A percentile compares a stretch with the other conserved stretches of the same genome.
phyloP scores from a whole-genome alignment of 2,113 vertebrate species.

The Odontesthes bonariensis region DNA sequence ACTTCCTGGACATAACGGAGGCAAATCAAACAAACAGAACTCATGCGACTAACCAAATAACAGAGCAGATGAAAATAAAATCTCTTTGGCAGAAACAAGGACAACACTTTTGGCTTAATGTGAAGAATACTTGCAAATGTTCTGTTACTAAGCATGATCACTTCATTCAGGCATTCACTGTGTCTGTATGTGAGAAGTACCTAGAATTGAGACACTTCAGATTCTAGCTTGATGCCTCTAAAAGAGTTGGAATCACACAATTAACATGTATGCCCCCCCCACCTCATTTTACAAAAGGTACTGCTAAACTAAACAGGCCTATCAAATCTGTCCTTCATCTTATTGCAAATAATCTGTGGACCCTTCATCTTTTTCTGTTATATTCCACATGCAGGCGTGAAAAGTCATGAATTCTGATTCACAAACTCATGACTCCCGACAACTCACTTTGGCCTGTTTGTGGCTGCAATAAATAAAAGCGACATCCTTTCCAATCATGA shows the following conservation, averaged over 20 bases:
- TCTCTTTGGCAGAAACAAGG: constrained; percentile 71
- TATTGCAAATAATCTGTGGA: constrained; percentile 30
- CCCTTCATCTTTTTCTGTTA: constrained; percentile 32
- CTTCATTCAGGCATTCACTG: constrained; percentile 11
- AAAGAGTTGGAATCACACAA: constrained; percentile 2
- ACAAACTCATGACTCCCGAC: constrained; percentile 8
- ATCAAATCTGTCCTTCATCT: constrained; percentile 34
- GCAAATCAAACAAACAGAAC: constrained; percentile 27
- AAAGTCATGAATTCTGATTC: constrained; percentile 35
- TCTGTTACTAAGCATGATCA: constrained; percentile 32
- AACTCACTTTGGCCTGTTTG: no score
- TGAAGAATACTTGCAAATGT: constrained; percentile 50
- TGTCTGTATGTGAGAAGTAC: constrained; percentile 15
- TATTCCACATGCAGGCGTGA: constrained; percentile 36
- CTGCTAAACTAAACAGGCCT: constrained; percentile 4
- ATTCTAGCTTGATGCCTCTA: constrained; percentile 22
- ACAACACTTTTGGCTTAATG: constrained; percentile 68
- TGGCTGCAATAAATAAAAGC: constrained; percentile 62
- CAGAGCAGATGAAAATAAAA: constrained; percentile 46
- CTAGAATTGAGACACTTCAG: constrained; percentile 9
- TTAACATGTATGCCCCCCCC: background rate
- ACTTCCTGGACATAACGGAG: constrained; percentile 17
- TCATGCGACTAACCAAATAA: constrained; percentile 29
- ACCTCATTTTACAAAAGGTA: constrained; percentile 21
- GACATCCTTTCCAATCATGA: constrained; percentile 35